phyloP scores from a whole-genome alignment of 1,140 invertebrate genomes.

The Drosophila rufa region DNA sequence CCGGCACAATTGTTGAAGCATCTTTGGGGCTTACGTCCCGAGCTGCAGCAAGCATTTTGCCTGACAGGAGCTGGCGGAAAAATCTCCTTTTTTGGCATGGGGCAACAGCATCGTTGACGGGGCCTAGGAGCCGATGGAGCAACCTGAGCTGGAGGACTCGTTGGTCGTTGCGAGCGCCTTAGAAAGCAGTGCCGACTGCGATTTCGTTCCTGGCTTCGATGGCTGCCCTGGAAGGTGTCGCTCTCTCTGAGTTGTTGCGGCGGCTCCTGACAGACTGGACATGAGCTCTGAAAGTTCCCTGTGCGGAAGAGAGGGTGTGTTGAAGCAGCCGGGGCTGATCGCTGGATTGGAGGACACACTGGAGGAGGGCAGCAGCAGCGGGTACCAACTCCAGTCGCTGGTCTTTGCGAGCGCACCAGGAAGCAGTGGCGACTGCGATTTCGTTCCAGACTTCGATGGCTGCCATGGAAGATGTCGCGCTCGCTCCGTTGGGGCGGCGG shows the following conservation, averaged over 20 bases:
- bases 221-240: neutral
- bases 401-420: slow-evolving; percentile 14
- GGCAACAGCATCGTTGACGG: neutral
- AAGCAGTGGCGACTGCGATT: slow-evolving; percentile 34
- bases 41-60: neutral
- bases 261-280: neutral
- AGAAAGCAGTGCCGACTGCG: slow-evolving; percentile 6
- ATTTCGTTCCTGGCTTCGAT: neutral
- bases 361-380: slow-evolving; percentile 13
- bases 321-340: too few species aligned
- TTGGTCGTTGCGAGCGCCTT: neutral
- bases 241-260: neutral
- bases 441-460: neutral
- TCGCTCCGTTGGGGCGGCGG: neutral
- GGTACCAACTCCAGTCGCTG: neutral
- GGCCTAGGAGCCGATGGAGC: neutral
- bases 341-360: too few species aligned
- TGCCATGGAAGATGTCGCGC: neutral
- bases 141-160: neutral
- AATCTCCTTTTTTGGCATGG: neutral
- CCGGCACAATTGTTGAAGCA: neutral
- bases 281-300: too few species aligned
- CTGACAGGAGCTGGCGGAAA: neutral
- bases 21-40: neutral
- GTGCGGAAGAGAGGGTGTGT: too few species aligned